Conservation (phyloP, 2,888 invertebrate species). For the Helleia helle region DNA sequence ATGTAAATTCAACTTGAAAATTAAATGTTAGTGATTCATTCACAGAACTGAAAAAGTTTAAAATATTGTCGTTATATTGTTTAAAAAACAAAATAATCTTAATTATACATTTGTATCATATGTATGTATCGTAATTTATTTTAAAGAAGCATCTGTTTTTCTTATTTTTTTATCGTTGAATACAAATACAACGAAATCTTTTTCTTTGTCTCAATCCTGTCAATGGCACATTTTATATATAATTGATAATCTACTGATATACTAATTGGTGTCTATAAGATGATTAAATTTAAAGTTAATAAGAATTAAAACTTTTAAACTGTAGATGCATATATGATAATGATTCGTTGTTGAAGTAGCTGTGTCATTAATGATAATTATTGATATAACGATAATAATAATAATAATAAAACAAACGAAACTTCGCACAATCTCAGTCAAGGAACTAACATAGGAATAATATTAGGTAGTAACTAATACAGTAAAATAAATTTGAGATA, state of each 20-base stretch:
- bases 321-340: slow-evolving; percentile 40
- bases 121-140: slow-evolving; percentile 68
- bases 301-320: slow-evolving; percentile 37
- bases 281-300: slow-evolving; percentile 32
- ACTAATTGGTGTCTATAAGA: slow-evolving; percentile 68
- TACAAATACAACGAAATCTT: slow-evolving; percentile 56
- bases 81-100: slow-evolving; percentile 52
- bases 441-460: slow-evolving; percentile 59
- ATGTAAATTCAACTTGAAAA: slow-evolving; percentile 40
- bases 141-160: slow-evolving; percentile 55
- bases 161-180: slow-evolving; percentile 28
- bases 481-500: slow-evolving; percentile 34
- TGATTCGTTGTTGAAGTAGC: slow-evolving; percentile 56
- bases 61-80: slow-evolving; percentile 69
- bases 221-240: slow-evolving; percentile 42
- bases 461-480: slow-evolving; percentile 44
- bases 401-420: slow-evolving; percentile 54
- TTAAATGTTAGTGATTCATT: slow-evolving; percentile 65
- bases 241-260: slow-evolving; percentile 32
- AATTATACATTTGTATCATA: slow-evolving; percentile 57
- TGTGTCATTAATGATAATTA: slow-evolving; percentile 47
- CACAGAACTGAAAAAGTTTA: slow-evolving; percentile 73
- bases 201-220: slow-evolving; percentile 32
- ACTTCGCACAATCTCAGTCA: slow-evolving; percentile 68
- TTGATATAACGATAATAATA: slow-evolving; percentile 39